phyloP scores from a whole-genome alignment of 92 coral and sea anemone genomes.

The Chrysogorgia sp. region DNA sequence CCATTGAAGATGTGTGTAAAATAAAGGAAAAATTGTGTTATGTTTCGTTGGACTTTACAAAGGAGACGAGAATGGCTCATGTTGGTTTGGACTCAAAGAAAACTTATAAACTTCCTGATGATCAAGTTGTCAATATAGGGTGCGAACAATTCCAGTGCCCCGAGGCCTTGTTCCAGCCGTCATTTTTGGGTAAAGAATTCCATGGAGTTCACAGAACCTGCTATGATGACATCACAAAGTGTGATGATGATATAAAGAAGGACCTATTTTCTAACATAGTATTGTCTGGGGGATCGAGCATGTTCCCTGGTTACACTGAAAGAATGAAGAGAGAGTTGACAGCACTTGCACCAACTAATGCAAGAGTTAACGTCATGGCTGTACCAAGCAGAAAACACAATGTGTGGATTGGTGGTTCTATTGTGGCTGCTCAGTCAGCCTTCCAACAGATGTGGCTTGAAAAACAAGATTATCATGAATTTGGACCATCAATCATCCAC shows the following conservation, averaged over 20 bases:
- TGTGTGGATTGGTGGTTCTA: constrained; percentile 98
- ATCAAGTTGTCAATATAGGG: constrained; percentile 86
- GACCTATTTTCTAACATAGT: constrained; percentile 88
- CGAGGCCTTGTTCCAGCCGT: constrained; percentile 86
- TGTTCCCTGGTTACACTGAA: constrained; percentile 92
- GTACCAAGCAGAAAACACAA: constrained; percentile 93
- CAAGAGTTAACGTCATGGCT: constrained; percentile 88
- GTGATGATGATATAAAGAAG: constrained; percentile 81
- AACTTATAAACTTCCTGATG: constrained; percentile 93
- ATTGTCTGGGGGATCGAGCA: constrained; percentile 86
- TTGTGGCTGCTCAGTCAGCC: constrained; percentile 88
- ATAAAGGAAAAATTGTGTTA: constrained; percentile 90
- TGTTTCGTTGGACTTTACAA: constrained; percentile 80
- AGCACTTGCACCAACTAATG: constrained; percentile 77
- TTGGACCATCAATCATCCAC: constrained; percentile 95
- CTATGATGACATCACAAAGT: constrained; percentile 91
- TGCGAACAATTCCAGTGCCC: constrained; percentile 93
- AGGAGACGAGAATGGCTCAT: constrained; percentile 81
- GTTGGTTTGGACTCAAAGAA: constrained; percentile 73
- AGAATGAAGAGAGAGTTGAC: constrained; percentile 84
- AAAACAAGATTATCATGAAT: constrained; percentile 93
- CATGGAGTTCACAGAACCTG: constrained; percentile 88
- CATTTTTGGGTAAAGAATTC: constrained; percentile 81
- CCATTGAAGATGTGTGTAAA: constrained; percentile 83
- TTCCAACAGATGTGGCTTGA: constrained; percentile 99